Conservation (phyloP, 2,797 vertebrate genomes). For the Cheirogaleus major region DNA sequence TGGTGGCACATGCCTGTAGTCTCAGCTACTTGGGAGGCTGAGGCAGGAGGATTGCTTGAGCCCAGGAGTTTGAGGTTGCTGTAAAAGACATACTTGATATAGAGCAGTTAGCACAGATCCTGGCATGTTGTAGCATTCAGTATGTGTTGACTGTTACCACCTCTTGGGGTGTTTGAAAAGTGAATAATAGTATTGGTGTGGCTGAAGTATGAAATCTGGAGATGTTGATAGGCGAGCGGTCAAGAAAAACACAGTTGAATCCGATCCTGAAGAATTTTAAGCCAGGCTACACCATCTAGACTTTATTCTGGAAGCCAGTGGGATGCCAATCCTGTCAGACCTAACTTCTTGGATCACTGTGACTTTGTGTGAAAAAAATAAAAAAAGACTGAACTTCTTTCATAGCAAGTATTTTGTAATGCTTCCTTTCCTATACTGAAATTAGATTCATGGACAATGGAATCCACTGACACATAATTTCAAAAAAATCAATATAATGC, state of each 20-base stretch:
- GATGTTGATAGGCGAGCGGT: neutral
- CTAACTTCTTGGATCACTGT: neutral
- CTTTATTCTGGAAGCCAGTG: neutral
- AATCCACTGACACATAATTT: neutral
- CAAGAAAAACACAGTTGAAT: neutral
- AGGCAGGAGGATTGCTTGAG: too few species aligned
- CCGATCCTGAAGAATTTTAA: neutral
- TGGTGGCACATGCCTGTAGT: too few species aligned
- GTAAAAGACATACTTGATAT: neutral
- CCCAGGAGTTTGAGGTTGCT: too few species aligned
- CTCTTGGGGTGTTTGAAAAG: neutral
- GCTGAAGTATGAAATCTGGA: neutral
- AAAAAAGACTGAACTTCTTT: neutral
- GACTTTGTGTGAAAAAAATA: too few species aligned
- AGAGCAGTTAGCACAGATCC: neutral
- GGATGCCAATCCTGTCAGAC: neutral
- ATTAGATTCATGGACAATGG: neutral
- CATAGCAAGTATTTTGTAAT: neutral
- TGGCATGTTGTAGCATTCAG: neutral
- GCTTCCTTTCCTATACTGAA: neutral
- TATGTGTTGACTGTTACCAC: neutral
- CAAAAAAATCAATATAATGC: neutral
- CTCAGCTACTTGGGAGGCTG: too few species aligned
- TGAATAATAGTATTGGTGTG: neutral
- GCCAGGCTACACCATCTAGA: neutral